Percentiles rank a stretch among this genome's conserved stretches.
Evolutionary conservation across 2,797 vertebrate genomes (phyloP).

Genomic region (Echeneis naucrates): DNA sequence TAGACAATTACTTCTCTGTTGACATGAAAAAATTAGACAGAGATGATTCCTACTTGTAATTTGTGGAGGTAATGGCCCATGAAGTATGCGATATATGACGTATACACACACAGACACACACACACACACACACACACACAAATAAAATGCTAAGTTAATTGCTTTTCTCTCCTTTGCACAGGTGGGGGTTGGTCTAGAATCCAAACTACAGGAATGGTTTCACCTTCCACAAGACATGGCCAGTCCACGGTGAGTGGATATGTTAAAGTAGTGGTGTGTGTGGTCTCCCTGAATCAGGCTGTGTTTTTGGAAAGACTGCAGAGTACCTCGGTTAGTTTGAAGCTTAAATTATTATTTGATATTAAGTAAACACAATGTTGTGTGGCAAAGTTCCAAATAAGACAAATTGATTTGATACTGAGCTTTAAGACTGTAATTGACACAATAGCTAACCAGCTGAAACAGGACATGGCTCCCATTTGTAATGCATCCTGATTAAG

Average conservation of each 20-base stretch:
- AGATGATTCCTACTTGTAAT: neutral
- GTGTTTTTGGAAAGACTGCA: neutral
- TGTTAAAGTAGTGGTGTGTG: neutral
- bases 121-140: too few species aligned
- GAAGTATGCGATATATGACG: too few species aligned
- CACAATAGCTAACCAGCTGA: neutral
- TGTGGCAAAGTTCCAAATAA: neutral
- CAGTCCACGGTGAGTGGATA: slow-evolving; percentile 90
- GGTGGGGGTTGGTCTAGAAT: slow-evolving; percentile 96
- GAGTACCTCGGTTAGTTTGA: neutral
- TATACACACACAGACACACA: too few species aligned
- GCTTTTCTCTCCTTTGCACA: slow-evolving; percentile 43
- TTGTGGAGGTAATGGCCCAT: neutral
- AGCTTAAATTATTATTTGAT: neutral
- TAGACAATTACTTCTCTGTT: neutral
- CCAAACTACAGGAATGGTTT: slow-evolving; percentile 96
- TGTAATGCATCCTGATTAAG: neutral
- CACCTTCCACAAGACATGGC: slow-evolving; percentile 95
- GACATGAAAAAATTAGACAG: neutral
- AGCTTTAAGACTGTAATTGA: neutral
- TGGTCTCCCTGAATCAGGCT: neutral
- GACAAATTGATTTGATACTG: neutral
- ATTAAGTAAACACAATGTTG: neutral
- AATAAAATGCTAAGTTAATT: neutral
- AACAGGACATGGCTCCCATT: neutral